These are phyloP conservation scores for Ascidia mentula DNA, from an alignment of 23 tunicate species.

Conservation along the genomic window DNA sequence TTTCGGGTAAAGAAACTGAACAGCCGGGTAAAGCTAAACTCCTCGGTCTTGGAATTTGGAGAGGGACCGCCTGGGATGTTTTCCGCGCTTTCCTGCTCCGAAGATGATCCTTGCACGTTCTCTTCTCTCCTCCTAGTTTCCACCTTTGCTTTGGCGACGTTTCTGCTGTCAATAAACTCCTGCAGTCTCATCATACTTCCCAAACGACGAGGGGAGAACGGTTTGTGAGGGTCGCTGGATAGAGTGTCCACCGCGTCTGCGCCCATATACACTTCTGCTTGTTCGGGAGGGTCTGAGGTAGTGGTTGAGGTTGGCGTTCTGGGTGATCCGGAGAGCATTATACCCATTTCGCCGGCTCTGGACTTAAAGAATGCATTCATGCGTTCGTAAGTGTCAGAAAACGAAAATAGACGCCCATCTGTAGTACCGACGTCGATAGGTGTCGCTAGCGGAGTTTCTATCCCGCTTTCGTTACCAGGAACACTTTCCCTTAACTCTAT, in stretches of 20 bases:
- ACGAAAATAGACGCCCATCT: conserved; percentile 4
- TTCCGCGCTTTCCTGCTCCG: neutral
- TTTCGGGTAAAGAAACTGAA: neutral
- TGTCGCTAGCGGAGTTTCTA: neutral
- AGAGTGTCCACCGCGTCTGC: conserved; percentile 22
- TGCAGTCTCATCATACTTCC: conserved; percentile 17
- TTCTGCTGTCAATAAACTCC: conserved; percentile 16
- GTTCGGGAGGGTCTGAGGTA: neutral
- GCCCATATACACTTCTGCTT: neutral
- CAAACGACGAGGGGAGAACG: conserved; percentile 1
- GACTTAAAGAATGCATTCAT: conserved; percentile 12
- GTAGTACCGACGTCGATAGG: neutral
- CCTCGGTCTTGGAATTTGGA: neutral
- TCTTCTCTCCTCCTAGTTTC: neutral
- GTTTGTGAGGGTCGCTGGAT: conserved; percentile 16
- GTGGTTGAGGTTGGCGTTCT: neutral
- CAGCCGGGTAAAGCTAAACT: neutral
- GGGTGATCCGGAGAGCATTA: neutral
- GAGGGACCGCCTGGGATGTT: neutral
- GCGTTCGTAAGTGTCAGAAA: neutral
- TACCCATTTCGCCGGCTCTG: neutral
- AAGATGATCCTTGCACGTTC: too few relatives aligned
- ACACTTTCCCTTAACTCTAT: too few relatives aligned
- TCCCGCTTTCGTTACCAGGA: too few relatives aligned
- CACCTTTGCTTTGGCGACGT: neutral